Conservation (phyloP, 2,888 invertebrate genomes). For the Eudemis profundana region DNA sequence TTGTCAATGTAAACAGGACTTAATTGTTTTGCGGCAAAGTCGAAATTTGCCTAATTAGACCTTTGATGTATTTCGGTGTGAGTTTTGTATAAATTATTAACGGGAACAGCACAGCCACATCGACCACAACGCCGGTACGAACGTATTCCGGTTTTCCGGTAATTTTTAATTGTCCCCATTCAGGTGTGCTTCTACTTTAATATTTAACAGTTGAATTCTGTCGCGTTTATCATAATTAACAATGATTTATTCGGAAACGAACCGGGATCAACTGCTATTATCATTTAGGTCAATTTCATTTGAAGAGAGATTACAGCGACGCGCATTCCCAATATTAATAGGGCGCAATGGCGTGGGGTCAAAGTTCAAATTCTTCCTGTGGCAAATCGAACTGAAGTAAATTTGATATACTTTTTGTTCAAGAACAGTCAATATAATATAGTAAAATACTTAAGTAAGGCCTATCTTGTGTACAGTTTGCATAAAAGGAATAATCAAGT, state of each 20-base stretch:
- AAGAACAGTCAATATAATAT: too few relatives aligned
- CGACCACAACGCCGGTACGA: constrained; percentile 53
- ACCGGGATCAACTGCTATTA: constrained; percentile 11
- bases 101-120: constrained; percentile 65
- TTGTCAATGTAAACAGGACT: neutral
- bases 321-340: neutral
- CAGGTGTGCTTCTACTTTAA: constrained; percentile 26
- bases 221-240: constrained; percentile 36
- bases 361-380: too few relatives aligned
- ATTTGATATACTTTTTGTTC: too few relatives aligned
- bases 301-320: constrained; percentile 4
- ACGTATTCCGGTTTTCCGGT: constrained; percentile 29
- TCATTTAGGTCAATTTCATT: constrained; percentile 17
- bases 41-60: constrained; percentile 15
- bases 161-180: constrained; percentile 40
- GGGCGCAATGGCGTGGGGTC: too few relatives aligned
- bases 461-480: too few relatives aligned
- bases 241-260: constrained; percentile 25
- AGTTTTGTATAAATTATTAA: constrained; percentile 79
- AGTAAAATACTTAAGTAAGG: too few relatives aligned
- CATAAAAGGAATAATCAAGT: too few relatives aligned
- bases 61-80: constrained; percentile 67
- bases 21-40: neutral
- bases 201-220: constrained; percentile 34
- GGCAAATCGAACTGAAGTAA: too few relatives aligned